Evolutionary conservation across 2,888 invertebrate genomes (phyloP).

Genomic region (Brenthis ino): DNA sequence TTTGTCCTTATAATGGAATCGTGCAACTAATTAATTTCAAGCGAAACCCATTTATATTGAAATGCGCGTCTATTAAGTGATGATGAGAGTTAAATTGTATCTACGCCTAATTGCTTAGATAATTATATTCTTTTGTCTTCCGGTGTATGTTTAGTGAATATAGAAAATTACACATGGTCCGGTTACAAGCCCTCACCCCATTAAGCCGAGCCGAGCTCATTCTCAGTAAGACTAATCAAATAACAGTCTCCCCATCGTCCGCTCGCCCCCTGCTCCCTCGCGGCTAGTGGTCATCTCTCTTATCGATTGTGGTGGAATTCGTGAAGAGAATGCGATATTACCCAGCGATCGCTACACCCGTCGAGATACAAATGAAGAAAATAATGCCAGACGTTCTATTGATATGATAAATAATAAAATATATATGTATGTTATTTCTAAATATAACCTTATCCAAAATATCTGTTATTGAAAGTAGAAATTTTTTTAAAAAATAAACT

Average conservation of each 20-base stretch:
- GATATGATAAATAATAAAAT: constrained; percentile 1
- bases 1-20: constrained; percentile 83
- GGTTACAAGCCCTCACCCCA: constrained; percentile 81
- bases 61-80: constrained; percentile 80
- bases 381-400: constrained; percentile 33
- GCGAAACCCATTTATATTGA: constrained; percentile 81
- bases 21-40: constrained; percentile 82
- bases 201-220: constrained; percentile 81
- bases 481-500: no score
- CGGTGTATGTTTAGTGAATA: constrained; percentile 52
- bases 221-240: constrained; percentile 83
- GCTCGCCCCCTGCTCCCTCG: constrained; percentile 60
- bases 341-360: constrained; percentile 67
- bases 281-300: constrained; percentile 81
- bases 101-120: constrained; percentile 61
- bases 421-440: not conserved
- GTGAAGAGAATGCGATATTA: constrained; percentile 82
- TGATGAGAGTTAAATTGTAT: constrained; percentile 48
- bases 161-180: constrained; percentile 77
- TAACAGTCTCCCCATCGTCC: constrained; percentile 76
- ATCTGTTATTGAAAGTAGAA: no score
- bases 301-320: constrained; percentile 83
- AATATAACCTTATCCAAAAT: not conserved
- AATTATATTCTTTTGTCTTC: constrained; percentile 48
- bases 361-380: constrained; percentile 44